These are phyloP conservation scores for Blera fallax DNA, from an alignment of 2,888 invertebrate species.

Conservation along the genomic window DNA sequence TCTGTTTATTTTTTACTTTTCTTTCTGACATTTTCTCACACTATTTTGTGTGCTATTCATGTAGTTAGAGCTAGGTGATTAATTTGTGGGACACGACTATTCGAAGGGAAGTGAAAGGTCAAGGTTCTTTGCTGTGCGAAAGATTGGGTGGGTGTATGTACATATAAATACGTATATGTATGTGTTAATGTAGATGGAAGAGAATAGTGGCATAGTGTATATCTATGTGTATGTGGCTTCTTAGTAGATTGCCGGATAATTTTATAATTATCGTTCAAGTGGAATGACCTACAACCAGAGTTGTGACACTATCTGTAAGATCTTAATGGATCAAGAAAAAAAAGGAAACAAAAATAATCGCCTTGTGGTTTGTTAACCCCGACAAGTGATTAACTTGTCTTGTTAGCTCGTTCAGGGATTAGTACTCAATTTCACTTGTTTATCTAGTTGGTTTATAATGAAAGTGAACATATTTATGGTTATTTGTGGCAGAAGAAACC, in stretches of 20 bases:
- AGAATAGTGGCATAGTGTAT: background rate
- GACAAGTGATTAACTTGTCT: slow-evolving; percentile 1
- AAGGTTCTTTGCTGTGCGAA: slow-evolving; percentile 14
- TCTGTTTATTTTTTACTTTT: background rate
- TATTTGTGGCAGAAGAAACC: background rate
- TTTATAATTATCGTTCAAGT: slow-evolving; percentile 38
- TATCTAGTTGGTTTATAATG: background rate
- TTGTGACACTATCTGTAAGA: slow-evolving; percentile 38
- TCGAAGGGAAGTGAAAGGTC: slow-evolving; percentile 13
- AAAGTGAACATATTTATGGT: slow-evolving; percentile 7
- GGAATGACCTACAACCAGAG: slow-evolving; percentile 37
- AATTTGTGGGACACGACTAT: slow-evolving; percentile 8
- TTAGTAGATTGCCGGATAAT: slow-evolving; percentile 23
- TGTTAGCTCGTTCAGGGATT: slow-evolving; percentile 2
- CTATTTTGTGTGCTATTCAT: background rate
- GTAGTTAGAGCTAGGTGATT: background rate
- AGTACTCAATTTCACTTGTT: slow-evolving; percentile 8
- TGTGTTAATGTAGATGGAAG: background rate
- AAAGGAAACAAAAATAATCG: background rate
- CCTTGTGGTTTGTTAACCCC: slow-evolving; percentile 16
- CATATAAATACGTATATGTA: background rate
- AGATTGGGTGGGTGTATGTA: background rate
- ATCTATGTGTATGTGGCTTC: background rate
- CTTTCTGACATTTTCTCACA: slow-evolving; percentile 1
- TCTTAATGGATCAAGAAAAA: slow-evolving; percentile 10